phyloP scores from a whole-genome alignment of 2,888 invertebrate genomes.

The Oxyteleia sp. region DNA sequence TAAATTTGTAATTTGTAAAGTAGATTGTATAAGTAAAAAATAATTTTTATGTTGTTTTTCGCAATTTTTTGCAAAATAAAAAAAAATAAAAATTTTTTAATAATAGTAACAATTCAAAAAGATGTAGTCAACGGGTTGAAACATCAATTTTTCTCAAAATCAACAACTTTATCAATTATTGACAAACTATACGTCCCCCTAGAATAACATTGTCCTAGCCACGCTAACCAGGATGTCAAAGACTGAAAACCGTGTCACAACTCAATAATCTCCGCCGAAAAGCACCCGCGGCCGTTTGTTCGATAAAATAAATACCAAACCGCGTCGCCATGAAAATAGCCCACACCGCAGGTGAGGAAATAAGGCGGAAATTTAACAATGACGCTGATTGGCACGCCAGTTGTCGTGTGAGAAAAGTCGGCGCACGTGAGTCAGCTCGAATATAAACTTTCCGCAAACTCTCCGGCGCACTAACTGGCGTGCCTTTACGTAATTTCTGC shows the following conservation, averaged over 20 bases:
- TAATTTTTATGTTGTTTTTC: no score
- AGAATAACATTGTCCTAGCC: neutral
- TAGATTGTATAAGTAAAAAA: no score
- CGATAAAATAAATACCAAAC: constrained; percentile 28
- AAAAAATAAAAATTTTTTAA: no score
- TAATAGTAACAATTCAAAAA: no score
- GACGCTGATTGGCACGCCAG: constrained; percentile 72
- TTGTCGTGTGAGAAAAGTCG: constrained; percentile 73
- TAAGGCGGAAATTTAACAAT: constrained; percentile 59
- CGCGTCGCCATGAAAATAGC: constrained; percentile 30
- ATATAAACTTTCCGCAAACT: constrained; percentile 56
- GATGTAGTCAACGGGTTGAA: no score
- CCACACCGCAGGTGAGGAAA: constrained; percentile 40
- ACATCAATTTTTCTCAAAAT: no score
- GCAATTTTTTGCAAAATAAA: no score
- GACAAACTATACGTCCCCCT: no score
- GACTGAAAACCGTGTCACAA: neutral
- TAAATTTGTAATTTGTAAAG: no score
- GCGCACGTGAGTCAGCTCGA: constrained; percentile 54
- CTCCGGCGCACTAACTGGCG: constrained; percentile 67
- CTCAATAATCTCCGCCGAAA: neutral
- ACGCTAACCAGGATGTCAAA: constrained; percentile 1
- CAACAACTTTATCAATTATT: no score
- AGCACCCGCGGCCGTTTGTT: constrained; percentile 22
- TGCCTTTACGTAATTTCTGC: constrained; percentile 50